phyloP scores from a whole-genome alignment of 2,888 invertebrate genomes.

The Oasisia sp. region DNA sequence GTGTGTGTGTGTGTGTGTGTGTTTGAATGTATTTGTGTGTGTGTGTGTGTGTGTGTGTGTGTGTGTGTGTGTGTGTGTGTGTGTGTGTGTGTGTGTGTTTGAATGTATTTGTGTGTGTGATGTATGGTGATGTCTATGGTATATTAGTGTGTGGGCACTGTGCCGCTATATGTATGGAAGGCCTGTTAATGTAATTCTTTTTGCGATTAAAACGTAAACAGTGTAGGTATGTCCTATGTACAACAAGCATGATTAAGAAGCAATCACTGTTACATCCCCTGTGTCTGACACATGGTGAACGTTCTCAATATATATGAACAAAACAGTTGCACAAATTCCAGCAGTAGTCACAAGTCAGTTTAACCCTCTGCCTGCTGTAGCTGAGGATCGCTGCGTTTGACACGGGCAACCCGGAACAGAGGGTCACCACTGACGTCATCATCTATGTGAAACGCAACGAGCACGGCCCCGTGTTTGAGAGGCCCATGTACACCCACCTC shows the following conservation, averaged over 20 bases:
- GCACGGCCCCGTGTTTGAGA: conserved; percentile 46
- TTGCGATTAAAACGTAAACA: background rate
- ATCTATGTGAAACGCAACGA: conserved; percentile 50
- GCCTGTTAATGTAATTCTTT: background rate
- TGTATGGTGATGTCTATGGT: too few species aligned
- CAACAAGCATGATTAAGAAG: conserved; percentile 46
- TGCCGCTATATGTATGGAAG: too few species aligned
- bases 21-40: too few species aligned
- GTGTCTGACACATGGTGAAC: conserved; percentile 30
- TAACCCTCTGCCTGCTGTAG: conserved; percentile 27
- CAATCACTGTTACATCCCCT: conserved; percentile 43
- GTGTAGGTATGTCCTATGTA: background rate
- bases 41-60: too few species aligned
- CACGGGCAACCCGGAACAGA: conserved; percentile 38
- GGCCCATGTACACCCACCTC: conserved; percentile 35
- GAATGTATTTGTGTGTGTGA: too few species aligned
- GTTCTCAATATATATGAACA: background rate
- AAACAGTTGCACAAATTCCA: background rate
- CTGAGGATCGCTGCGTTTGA: conserved; percentile 41
- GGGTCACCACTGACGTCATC: conserved; percentile 32
- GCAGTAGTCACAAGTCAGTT: background rate
- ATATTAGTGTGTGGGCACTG: too few species aligned
- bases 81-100: too few species aligned
- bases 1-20: too few species aligned
- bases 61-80: too few species aligned